Conservation (phyloP, 2,888 invertebrate genomes). For the Acheta domesticus region DNA sequence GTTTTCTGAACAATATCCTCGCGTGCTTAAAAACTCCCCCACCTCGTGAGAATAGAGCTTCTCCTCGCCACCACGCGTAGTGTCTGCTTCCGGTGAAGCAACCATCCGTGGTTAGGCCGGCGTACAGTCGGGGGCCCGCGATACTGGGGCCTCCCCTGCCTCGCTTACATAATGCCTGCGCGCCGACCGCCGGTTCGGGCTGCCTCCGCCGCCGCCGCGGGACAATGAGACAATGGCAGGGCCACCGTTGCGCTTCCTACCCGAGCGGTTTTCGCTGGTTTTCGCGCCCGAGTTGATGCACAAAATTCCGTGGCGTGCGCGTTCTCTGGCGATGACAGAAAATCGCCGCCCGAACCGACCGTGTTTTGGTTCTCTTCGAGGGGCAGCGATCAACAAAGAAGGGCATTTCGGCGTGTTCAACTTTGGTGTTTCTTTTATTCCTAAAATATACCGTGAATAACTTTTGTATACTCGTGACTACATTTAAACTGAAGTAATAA, state of each 20-base stretch:
- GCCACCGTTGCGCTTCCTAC: not conserved
- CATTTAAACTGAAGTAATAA: too few species aligned
- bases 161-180: not conserved
- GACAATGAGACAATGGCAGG: conserved; percentile 3
- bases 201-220: not conserved
- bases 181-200: not conserved
- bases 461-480: too few species aligned
- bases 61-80: not conserved
- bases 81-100: conserved; percentile 18
- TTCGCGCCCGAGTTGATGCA: too few species aligned
- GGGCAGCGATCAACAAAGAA: too few species aligned
- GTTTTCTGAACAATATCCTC: not conserved
- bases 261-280: not conserved
- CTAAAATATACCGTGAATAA: too few species aligned
- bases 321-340: too few species aligned
- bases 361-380: too few species aligned
- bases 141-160: not conserved
- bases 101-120: conserved; percentile 18
- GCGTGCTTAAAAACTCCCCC: conserved; percentile 18
- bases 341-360: too few species aligned
- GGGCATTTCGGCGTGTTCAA: too few species aligned
- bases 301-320: too few species aligned
- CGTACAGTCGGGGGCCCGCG: not conserved
- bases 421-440: too few species aligned
- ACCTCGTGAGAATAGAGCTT: not conserved